phyloP scores from a whole-genome alignment of 1,140 invertebrate species.

The Papilio dardanus region DNA sequence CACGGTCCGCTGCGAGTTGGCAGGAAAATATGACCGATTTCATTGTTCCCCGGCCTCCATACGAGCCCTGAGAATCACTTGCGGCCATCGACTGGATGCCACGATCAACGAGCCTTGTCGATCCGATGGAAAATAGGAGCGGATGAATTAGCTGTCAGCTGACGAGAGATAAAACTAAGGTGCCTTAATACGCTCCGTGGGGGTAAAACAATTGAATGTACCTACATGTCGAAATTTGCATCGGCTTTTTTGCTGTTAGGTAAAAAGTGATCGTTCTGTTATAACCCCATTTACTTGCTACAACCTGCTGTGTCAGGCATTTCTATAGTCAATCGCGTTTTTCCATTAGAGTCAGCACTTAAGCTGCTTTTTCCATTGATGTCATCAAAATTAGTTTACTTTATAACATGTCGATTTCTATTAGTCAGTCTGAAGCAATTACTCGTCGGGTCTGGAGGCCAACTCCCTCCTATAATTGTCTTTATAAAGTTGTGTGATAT shows the following conservation, averaged over 20 bases:
- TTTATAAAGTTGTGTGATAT: no score
- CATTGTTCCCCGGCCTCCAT: conserved; percentile 73
- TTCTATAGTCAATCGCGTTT: no score
- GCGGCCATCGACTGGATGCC: conserved; percentile 73
- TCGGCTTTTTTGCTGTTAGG: neutral
- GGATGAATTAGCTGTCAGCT: conserved; percentile 71
- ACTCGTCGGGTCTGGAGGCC: no score
- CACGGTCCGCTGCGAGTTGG: conserved; percentile 72
- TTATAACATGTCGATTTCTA: no score
- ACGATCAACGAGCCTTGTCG: conserved; percentile 80
- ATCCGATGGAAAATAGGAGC: conserved; percentile 74
- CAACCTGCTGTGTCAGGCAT: no score
- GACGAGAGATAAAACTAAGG: conserved; percentile 68
- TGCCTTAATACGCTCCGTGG: conserved; percentile 52
- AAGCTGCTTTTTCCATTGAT: no score
- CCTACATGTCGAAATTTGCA: conserved; percentile 49
- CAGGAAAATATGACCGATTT: conserved; percentile 80
- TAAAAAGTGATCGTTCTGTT: neutral
- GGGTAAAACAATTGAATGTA: conserved; percentile 61
- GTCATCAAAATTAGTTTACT: no score
- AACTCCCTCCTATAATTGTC: no score
- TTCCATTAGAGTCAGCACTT: no score
- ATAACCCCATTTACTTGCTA: no score
- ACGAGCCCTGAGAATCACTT: conserved; percentile 74
- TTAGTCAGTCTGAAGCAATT: no score